Conservation (phyloP, 2,888 invertebrate species). For the Axea sp. region DNA sequence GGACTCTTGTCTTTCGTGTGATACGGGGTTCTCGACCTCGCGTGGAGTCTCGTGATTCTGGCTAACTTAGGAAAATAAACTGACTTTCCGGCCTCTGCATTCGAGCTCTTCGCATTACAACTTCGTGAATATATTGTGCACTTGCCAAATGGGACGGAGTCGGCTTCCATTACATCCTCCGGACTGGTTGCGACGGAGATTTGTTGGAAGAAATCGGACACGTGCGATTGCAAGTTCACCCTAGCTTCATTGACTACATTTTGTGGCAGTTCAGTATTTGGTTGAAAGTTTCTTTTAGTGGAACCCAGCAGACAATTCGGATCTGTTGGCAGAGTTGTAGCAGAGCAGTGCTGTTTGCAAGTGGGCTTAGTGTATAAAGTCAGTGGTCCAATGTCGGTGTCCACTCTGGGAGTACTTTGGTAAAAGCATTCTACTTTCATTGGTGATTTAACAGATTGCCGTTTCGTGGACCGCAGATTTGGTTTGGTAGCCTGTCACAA, state of each 20-base stretch:
- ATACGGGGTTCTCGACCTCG: conserved; percentile 74
- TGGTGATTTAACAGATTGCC: conserved; percentile 73
- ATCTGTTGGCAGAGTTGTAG: conserved; percentile 72
- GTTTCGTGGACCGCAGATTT: conserved; percentile 71
- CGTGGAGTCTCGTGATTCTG: conserved; percentile 73
- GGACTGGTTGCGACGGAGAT: conserved; percentile 77
- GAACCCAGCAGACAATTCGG: conserved; percentile 64
- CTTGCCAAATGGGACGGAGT: conserved; percentile 69
- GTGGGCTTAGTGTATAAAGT: conserved; percentile 67
- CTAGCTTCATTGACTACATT: conserved; percentile 75
- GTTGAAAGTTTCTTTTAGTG: conserved; percentile 64
- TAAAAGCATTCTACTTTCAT: conserved; percentile 74
- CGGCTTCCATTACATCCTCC: conserved; percentile 77
- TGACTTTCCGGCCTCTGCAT: conserved; percentile 62
- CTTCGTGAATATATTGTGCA: conserved; percentile 65
- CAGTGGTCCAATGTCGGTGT: conserved; percentile 76
- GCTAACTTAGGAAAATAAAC: conserved; percentile 73
- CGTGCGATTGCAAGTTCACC: conserved; percentile 75
- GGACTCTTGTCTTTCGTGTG: conserved; percentile 69
- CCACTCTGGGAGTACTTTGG: conserved; percentile 77
- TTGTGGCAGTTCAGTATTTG: conserved; percentile 72
- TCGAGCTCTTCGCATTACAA: conserved; percentile 64
- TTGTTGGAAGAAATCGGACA: conserved; percentile 77
- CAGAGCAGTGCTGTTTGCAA: conserved; percentile 59
- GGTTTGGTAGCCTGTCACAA: conserved; percentile 74